Evolutionary conservation across 2,888 invertebrate species (phyloP).

Genomic region (Athripsodes cinereus): DNA sequence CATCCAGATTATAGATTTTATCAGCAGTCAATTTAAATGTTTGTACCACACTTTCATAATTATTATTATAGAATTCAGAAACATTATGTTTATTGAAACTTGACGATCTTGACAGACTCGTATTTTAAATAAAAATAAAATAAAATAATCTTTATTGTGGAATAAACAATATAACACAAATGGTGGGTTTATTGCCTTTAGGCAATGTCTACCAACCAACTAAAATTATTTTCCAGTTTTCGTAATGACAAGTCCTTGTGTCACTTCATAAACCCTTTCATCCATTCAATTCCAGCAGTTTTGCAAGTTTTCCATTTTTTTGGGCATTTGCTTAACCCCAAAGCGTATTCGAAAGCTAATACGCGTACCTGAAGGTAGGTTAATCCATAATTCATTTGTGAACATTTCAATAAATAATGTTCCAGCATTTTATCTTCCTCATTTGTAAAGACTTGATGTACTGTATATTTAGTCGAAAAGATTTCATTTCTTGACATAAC

Average conservation of each 20-base stretch:
- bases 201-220: too few relatives aligned
- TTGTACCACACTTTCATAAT: not conserved
- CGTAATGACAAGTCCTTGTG: not conserved
- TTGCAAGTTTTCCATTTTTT: not conserved
- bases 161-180: too few relatives aligned
- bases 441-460: conserved; percentile 27
- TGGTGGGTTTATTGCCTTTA: too few relatives aligned
- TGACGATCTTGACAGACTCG: not conserved
- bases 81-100: too few relatives aligned
- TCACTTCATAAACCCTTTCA: not conserved
- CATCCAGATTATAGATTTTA: not conserved
- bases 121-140: too few relatives aligned
- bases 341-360: not conserved
- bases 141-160: too few relatives aligned
- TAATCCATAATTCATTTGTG: conserved; percentile 29
- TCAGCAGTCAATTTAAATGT: not conserved
- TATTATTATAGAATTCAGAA: too few relatives aligned
- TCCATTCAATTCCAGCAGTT: not conserved
- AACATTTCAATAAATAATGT: conserved; percentile 26
- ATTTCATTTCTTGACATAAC: conserved; percentile 1
- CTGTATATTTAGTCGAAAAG: conserved; percentile 22
- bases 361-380: not conserved
- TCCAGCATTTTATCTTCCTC: conserved; percentile 25
- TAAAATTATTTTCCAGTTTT: not conserved
- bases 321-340: not conserved